A percentile compares a stretch with the other conserved stretches of the same genome.
Evolutionary conservation across 2,797 vertebrate species (phyloP).

Genomic region (Eospalax fontanierii): DNA sequence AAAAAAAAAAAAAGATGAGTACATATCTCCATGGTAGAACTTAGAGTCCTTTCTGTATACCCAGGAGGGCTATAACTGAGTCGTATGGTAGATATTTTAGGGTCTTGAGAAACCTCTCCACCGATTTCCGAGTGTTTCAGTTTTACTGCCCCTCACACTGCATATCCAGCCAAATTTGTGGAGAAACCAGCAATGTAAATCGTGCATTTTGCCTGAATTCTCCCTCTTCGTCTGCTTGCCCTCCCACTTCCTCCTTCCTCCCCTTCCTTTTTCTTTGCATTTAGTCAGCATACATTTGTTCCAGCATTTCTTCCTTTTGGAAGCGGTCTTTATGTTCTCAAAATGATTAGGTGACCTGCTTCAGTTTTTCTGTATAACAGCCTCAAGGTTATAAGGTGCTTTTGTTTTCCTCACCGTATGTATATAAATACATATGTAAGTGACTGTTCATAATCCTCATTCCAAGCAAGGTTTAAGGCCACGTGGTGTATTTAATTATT

Average conservation of each 20-base stretch:
- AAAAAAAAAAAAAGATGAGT: too few relatives aligned
- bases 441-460: neutral
- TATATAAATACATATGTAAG: neutral
- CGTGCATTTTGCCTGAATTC: neutral
- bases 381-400: fast-evolving
- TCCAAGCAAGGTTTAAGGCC: neutral
- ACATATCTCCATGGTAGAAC: neutral
- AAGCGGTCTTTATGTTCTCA: neutral
- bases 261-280: neutral
- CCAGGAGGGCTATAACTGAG: too few relatives aligned
- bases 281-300: neutral
- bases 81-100: neutral
- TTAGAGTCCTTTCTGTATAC: too few relatives aligned
- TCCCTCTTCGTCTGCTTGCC: neutral
- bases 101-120: neutral
- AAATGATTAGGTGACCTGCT: neutral
- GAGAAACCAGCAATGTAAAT: neutral
- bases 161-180: too few relatives aligned
- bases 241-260: too few relatives aligned
- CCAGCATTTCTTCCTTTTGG: neutral
- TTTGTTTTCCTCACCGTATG: neutral
- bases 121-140: neutral
- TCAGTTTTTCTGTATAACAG: neutral
- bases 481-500: neutral
- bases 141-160: neutral